A percentile compares a stretch with the other conserved stretches of the same genome.
phyloP scores from a whole-genome alignment of 2,113 vertebrate species.

The Hystrix cristata region DNA sequence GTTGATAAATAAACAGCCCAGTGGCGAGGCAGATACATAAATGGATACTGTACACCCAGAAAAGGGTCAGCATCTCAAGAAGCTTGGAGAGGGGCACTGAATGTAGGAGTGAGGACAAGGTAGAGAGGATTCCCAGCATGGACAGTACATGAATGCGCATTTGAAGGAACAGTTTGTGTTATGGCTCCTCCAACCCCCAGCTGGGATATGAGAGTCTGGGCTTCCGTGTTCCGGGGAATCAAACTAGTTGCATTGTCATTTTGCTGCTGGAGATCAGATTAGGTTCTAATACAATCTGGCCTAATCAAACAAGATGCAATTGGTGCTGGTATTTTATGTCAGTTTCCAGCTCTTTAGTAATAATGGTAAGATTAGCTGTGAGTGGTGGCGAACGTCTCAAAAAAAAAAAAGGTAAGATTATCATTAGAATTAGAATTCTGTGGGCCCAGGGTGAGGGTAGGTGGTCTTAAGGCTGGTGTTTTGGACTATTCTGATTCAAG shows the following conservation, averaged over 20 bases:
- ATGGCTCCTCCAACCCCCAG: neutral
- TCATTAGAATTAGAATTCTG: neutral
- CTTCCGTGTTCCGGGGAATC: neutral
- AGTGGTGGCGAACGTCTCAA: too few species aligned
- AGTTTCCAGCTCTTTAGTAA: slow-evolving; percentile 31
- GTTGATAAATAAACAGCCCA: neutral
- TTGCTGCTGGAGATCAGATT: neutral
- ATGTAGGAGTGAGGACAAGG: neutral
- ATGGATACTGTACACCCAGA: neutral
- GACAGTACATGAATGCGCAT: neutral
- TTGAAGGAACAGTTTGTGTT: neutral
- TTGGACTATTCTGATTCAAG: slow-evolving; percentile 3
- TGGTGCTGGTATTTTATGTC: neutral
- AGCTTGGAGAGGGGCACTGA: neutral
- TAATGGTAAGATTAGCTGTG: neutral
- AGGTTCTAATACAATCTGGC: neutral
- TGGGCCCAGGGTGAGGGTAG: neutral
- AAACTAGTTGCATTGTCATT: neutral
- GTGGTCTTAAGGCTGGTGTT: neutral
- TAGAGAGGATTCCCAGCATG: neutral
- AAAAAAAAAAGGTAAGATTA: neutral
- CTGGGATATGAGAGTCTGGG: neutral
- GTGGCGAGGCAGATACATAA: neutral
- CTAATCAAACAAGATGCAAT: neutral
- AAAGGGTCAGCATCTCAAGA: neutral